phyloP scores from a whole-genome alignment of 1,140 invertebrate species.

The Ephestia elutella region DNA sequence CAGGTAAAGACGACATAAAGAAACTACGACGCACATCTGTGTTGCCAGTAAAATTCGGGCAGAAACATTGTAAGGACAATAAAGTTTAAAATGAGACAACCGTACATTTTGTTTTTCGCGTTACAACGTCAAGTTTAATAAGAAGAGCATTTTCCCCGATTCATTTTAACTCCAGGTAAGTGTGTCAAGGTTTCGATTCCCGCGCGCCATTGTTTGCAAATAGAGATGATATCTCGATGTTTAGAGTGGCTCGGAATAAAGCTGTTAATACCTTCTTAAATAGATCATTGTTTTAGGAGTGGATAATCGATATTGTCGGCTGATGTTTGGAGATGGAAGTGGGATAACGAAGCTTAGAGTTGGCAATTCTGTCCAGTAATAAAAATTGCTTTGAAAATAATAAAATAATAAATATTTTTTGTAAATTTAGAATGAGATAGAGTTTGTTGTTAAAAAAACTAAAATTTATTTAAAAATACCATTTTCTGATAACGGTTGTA shows the following conservation, averaged over 20 bases:
- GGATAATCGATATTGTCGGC: background rate
- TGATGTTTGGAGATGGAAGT: background rate
- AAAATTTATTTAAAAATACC: too few species aligned
- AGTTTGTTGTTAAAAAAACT: too few species aligned
- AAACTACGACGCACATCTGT: background rate
- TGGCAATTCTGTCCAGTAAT: background rate
- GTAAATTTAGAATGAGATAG: too few species aligned
- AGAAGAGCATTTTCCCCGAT: background rate
- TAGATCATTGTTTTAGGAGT: background rate
- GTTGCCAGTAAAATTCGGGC: background rate
- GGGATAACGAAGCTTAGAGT: background rate
- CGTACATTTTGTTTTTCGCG: background rate
- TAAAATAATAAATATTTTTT: too few species aligned
- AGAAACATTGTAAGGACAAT: background rate
- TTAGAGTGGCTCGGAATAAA: background rate
- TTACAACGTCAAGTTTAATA: background rate
- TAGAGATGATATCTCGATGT: slow-evolving; percentile 1
- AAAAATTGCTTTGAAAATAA: too few species aligned
- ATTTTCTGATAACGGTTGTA: too few species aligned
- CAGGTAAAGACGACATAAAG: background rate
- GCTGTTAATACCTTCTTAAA: background rate
- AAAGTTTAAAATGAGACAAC: background rate
- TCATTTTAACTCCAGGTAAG: background rate
- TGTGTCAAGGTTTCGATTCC: background rate
- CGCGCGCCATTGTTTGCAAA: background rate